Conservation (phyloP, 1,140 invertebrate genomes). For the Atopsyche davidsoni region DNA sequence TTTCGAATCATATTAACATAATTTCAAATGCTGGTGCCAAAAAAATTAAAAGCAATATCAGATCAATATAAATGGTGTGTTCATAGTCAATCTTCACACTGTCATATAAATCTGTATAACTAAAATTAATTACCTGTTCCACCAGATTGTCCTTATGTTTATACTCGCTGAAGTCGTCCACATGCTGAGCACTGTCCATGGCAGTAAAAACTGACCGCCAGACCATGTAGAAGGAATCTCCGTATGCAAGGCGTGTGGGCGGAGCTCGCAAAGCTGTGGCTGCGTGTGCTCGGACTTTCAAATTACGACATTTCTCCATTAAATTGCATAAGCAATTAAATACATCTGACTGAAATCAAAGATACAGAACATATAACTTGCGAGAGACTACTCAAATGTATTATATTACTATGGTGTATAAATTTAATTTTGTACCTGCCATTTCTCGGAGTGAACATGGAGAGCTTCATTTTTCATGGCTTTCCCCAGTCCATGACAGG, state of each 20-base stretch:
- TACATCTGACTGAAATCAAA: constrained; percentile 35
- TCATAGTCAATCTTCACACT: no score
- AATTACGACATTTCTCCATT: constrained; percentile 51
- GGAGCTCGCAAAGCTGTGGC: constrained; percentile 65
- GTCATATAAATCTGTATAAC: no score
- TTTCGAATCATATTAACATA: no score
- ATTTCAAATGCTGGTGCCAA: no score
- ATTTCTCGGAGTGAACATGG: constrained; percentile 46
- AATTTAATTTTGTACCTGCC: constrained; percentile 49
- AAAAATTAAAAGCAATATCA: no score
- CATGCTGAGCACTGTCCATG: constrained; percentile 65
- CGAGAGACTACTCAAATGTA: neutral
- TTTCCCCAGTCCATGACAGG: constrained; percentile 79
- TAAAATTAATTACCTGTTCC: constrained; percentile 51
- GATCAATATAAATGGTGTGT: no score
- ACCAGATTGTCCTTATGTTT: constrained; percentile 70
- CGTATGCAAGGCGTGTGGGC: constrained; percentile 52
- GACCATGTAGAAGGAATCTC: constrained; percentile 50
- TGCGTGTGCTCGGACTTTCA: constrained; percentile 76
- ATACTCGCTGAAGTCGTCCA: constrained; percentile 75
- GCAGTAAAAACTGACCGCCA: constrained; percentile 66
- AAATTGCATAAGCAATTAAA: constrained; percentile 46
- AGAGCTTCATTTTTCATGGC: constrained; percentile 61
- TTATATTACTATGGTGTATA: neutral
- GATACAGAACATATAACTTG: neutral